A percentile compares a stretch with the other conserved stretches of the same genome.
phyloP scores from a whole-genome alignment of 2,888 invertebrate genomes.

The Heteropelma amictum region DNA sequence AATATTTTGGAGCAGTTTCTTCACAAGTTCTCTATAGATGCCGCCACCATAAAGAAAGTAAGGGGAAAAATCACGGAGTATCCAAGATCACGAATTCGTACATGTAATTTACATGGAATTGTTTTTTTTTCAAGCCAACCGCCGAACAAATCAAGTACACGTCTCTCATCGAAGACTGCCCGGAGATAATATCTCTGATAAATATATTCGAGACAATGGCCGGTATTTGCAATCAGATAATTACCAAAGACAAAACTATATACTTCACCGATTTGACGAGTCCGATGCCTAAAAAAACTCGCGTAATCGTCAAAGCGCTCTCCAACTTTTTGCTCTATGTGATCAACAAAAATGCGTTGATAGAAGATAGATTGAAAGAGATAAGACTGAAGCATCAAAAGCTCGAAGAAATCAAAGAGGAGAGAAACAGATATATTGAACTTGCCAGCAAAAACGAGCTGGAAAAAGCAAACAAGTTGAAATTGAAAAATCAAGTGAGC shows the following conservation, averaged over 20 bases:
- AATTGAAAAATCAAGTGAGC: constrained; percentile 58
- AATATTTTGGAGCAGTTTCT: constrained; percentile 63
- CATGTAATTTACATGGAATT: not conserved
- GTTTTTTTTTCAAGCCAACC: constrained; percentile 57
- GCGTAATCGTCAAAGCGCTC: constrained; percentile 61
- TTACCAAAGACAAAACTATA: constrained; percentile 63
- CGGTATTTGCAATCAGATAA: constrained; percentile 61
- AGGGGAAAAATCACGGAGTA: constrained; percentile 1
- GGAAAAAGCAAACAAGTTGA: constrained; percentile 54
- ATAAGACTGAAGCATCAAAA: constrained; percentile 8
- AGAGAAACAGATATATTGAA: constrained; percentile 45
- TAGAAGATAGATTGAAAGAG: constrained; percentile 53
- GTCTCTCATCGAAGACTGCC: constrained; percentile 50
- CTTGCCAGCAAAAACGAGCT: constrained; percentile 52
- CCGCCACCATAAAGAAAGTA: constrained; percentile 59
- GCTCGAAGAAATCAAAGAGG: constrained; percentile 47
- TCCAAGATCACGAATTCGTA: not conserved
- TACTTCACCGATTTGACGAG: constrained; percentile 64
- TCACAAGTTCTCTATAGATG: constrained; percentile 59
- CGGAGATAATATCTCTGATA: constrained; percentile 59
- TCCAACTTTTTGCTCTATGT: constrained; percentile 66
- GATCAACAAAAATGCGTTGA: constrained; percentile 49
- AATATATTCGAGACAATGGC: constrained; percentile 62
- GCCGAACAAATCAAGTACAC: constrained; percentile 54
- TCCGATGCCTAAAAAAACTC: constrained; percentile 65